Evolutionary conservation across 2,888 invertebrate genomes (phyloP).

Genomic region (Dynastes maya): DNA sequence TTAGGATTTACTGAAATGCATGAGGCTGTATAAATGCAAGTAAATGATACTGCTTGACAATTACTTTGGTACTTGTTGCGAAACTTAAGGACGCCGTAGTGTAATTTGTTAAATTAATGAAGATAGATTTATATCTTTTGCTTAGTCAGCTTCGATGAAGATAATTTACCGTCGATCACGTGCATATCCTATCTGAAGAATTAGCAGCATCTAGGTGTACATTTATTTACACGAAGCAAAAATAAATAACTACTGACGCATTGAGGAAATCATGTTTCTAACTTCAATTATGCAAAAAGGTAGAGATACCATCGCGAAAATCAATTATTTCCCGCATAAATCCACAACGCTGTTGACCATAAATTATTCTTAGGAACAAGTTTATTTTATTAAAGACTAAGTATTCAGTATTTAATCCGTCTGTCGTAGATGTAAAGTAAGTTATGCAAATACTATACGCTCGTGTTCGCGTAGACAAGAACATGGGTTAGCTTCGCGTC

Average conservation of each 20-base stretch:
- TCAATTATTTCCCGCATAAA: conserved; percentile 28
- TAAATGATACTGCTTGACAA: no score
- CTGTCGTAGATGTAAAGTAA: conserved; percentile 28
- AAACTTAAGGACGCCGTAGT: no score
- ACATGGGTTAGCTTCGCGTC: conserved; percentile 5
- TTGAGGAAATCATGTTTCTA: conserved; percentile 13
- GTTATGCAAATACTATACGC: conserved; percentile 34
- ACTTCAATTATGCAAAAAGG: conserved; percentile 14
- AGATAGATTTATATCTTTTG: no score
- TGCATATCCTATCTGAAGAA: conserved; percentile 3
- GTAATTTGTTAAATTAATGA: no score
- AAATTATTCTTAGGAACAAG: conserved; percentile 40
- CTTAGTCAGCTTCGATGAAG: neutral
- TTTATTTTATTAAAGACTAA: conserved; percentile 40
- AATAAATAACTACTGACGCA: conserved; percentile 1
- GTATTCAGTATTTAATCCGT: conserved; percentile 36
- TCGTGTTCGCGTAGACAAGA: neutral
- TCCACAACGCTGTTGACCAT: conserved; percentile 1
- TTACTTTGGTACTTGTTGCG: no score
- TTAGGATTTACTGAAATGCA: no score
- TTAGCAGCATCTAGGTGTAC: neutral
- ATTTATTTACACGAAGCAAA: neutral
- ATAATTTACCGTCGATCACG: neutral
- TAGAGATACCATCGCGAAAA: conserved; percentile 12
- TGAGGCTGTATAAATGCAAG: no score